phyloP scores from a whole-genome alignment of 2,113 vertebrate species.

The Heterocephalus glaber region DNA sequence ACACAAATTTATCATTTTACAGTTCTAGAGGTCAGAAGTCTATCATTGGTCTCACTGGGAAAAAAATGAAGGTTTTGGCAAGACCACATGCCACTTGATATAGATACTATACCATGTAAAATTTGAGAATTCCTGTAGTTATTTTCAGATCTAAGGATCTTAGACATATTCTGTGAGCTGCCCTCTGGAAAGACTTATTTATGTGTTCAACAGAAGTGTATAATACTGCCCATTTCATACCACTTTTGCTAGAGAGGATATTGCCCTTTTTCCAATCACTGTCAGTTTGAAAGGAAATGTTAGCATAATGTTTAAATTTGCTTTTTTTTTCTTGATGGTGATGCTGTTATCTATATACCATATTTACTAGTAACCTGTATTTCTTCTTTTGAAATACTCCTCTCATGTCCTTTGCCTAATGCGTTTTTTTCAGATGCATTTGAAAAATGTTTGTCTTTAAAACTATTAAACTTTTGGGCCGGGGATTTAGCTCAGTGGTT shows the following conservation, averaged over 20 bases:
- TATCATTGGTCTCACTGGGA: neutral
- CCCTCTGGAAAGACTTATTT: neutral
- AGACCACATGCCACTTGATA: neutral
- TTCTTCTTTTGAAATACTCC: neutral
- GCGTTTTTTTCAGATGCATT: neutral
- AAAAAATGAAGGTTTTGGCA: neutral
- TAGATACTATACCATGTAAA: neutral
- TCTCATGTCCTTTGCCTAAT: neutral
- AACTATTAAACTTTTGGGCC: neutral
- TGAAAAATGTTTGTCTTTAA: neutral
- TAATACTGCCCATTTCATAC: neutral
- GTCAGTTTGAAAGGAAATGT: neutral
- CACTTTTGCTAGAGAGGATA: neutral
- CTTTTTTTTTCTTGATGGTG: conserved; percentile 16
- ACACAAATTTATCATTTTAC: neutral
- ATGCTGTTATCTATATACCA: neutral
- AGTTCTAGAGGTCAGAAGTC: neutral
- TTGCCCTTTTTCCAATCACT: neutral
- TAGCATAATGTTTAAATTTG: neutral
- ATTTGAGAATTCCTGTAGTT: neutral
- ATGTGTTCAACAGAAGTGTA: neutral
- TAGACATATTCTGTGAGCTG: neutral
- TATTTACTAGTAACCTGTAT: neutral
- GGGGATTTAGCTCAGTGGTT: no score
- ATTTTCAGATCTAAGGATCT: neutral